These are phyloP conservation scores for Menidia menidia DNA, from an alignment of 2,797 vertebrate species.

Conservation along the genomic window DNA sequence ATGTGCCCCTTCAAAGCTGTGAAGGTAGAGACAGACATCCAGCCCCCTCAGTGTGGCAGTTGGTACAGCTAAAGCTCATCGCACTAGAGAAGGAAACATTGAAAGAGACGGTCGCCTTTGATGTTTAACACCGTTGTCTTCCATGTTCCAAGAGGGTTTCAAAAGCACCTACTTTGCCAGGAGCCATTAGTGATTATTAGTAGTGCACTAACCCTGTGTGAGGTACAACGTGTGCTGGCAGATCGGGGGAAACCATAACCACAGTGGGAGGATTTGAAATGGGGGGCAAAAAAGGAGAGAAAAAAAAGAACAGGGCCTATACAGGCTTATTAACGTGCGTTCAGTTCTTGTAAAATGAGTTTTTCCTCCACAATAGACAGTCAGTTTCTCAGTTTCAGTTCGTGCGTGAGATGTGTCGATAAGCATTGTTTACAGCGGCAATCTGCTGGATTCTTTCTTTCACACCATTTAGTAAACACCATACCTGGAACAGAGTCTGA, in stretches of 20 bases:
- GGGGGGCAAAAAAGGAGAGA: conserved; percentile 9
- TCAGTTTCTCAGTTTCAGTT: conserved; percentile 13
- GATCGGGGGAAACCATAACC: conserved; percentile 28
- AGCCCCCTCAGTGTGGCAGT: conserved; percentile 21
- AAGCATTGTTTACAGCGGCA: conserved; percentile 14
- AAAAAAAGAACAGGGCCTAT: conserved; percentile 17
- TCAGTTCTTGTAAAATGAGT: conserved; percentile 38
- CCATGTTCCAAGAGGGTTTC: conserved; percentile 46
- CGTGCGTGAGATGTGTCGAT: conserved; percentile 12
- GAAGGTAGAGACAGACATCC: conserved; percentile 27
- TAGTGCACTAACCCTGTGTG: conserved; percentile 31
- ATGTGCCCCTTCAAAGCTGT: conserved; percentile 53
- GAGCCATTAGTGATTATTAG: conserved; percentile 68
- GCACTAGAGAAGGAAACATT: conserved; percentile 24
- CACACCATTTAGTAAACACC: conserved; percentile 17
- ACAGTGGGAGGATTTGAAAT: conserved; percentile 33
- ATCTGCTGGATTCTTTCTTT: conserved; percentile 12
- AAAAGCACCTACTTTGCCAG: conserved; percentile 57
- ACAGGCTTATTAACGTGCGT: conserved; percentile 46
- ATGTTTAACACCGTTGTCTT: conserved; percentile 52
- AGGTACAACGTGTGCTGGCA: conserved; percentile 31
- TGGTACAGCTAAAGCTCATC: conserved; percentile 42
- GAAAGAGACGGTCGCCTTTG: conserved; percentile 60
- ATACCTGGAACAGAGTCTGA: not conserved
- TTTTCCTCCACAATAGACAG: conserved; percentile 34